Percentiles rank a stretch among this genome's conserved stretches.
phyloP scores from a whole-genome alignment of 2,113 vertebrate genomes.

The Pongo pygmaeus region DNA sequence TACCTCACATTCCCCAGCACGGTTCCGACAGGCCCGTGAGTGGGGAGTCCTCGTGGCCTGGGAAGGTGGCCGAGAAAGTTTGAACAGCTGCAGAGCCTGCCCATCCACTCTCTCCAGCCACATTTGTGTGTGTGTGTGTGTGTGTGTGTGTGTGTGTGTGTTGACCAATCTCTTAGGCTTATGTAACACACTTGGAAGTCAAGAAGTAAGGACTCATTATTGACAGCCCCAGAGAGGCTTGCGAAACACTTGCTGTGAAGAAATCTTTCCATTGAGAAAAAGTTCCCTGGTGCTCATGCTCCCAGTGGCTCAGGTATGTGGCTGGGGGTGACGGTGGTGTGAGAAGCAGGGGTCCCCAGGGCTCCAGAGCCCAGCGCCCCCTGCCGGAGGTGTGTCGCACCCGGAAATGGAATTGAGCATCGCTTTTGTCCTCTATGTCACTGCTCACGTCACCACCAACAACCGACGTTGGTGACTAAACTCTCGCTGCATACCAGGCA shows the following conservation, averaged over 20 bases:
- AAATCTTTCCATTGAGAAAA: slow-evolving; percentile 58
- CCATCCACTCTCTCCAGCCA: slow-evolving; percentile 32
- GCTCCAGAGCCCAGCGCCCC: not conserved
- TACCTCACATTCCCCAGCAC: not conserved
- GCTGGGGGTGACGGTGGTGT: not conserved
- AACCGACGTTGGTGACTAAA: not conserved
- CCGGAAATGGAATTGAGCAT: not conserved
- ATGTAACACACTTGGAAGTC: slow-evolving; percentile 71
- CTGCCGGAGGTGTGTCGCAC: not conserved
- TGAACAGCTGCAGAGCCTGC: slow-evolving; percentile 73
- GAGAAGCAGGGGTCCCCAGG: not conserved
- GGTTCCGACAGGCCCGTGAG: not conserved
- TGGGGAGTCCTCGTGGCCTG: not conserved
- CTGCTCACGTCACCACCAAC: not conserved
- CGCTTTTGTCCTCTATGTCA: not conserved
- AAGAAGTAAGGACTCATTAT: slow-evolving; percentile 62
- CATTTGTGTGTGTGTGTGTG: not conserved
- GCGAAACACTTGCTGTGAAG: slow-evolving; percentile 48
- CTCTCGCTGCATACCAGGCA: accelerated
- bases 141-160: not conserved
- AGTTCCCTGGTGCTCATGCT: not conserved
- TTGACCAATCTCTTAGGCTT: slow-evolving; percentile 56
- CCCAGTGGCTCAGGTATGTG: accelerated
- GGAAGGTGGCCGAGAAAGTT: slow-evolving; percentile 37
- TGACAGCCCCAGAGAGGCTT: slow-evolving; percentile 48